Evolutionary conservation across 2,888 invertebrate species (phyloP).

Genomic region (Prosopocoilus inquinatus): DNA sequence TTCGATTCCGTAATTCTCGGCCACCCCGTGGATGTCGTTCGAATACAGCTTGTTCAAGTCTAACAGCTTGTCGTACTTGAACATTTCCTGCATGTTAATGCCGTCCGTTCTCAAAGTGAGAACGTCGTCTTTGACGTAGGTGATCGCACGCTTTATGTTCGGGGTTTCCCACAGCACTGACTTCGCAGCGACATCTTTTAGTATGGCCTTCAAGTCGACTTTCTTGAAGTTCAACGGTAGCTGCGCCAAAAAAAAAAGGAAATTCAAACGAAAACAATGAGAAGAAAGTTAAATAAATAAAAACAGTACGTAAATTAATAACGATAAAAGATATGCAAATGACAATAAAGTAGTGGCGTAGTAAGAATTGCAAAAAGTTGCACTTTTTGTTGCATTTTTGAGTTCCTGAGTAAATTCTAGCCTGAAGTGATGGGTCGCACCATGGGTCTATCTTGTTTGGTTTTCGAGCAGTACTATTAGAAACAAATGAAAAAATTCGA

Average conservation of each 20-base stretch:
- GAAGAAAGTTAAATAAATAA: not conserved
- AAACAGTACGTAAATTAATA: constrained; percentile 6
- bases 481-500: no score
- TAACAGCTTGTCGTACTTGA: constrained; percentile 72
- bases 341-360: no score
- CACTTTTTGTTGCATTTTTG: no score
- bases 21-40: constrained; percentile 92
- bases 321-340: no score
- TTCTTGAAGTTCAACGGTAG: constrained; percentile 61
- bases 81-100: constrained; percentile 90
- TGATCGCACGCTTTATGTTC: constrained; percentile 81
- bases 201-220: constrained; percentile 73
- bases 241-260: constrained; percentile 44
- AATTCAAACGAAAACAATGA: not conserved
- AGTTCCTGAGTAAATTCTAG: no score
- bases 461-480: no score
- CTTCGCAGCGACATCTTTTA: constrained; percentile 67
- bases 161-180: constrained; percentile 78
- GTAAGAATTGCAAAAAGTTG: no score
- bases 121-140: constrained; percentile 63
- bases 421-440: no score
- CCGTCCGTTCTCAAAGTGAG: constrained; percentile 90
- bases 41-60: constrained; percentile 83
- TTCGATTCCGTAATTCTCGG: constrained; percentile 92
- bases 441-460: no score